phyloP scores from a whole-genome alignment of 2,113 vertebrate genomes.

The Henicopernis longicauda region DNA sequence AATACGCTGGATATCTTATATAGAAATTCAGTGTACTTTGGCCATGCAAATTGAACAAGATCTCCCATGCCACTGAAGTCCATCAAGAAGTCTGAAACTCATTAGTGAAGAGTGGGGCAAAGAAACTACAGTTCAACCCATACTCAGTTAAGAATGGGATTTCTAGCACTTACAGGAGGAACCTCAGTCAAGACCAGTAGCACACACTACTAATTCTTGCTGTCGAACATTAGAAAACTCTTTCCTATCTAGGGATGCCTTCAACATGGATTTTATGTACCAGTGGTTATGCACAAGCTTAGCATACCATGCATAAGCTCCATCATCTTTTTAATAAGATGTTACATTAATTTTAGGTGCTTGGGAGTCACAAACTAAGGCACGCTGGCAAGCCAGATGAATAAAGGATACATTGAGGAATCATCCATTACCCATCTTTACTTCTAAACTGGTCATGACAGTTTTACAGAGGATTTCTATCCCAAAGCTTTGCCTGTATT shows the following conservation, averaged over 20 bases:
- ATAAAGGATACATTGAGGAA: background rate
- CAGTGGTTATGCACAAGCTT: background rate
- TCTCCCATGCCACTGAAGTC: background rate
- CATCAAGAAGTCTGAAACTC: background rate
- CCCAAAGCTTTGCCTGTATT: background rate
- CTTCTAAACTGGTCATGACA: background rate
- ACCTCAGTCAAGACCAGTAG: background rate
- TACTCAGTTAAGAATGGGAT: background rate
- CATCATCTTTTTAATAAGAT: background rate
- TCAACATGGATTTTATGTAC: background rate
- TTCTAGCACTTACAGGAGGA: background rate
- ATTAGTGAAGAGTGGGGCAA: background rate
- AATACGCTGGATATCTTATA: background rate
- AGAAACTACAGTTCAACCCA: background rate
- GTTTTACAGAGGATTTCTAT: background rate
- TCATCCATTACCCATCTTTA: background rate
- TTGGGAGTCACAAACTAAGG: background rate
- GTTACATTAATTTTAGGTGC: background rate
- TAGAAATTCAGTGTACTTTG: background rate
- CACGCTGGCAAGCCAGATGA: background rate
- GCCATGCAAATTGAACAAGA: background rate
- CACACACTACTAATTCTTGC: background rate
- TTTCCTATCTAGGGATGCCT: background rate
- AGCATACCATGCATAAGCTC: background rate
- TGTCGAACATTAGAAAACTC: background rate